These are phyloP conservation scores for Urophycis tenuis DNA, from an alignment of 2,797 vertebrate genomes.

Conservation along the genomic window DNA sequence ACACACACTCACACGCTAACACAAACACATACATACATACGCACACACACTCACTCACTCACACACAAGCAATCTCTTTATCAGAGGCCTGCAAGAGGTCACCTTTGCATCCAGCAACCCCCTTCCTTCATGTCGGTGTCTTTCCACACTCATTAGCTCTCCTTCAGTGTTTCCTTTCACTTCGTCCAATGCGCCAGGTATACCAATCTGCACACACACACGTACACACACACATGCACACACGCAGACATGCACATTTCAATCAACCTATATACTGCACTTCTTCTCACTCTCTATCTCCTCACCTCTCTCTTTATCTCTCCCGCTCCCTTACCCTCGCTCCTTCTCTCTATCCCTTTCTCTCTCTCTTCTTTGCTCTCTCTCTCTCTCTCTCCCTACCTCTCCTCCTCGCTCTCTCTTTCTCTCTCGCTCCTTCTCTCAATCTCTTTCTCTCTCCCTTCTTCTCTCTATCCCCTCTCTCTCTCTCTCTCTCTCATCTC, in stretches of 20 bases:
- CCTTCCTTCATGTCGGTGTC: neutral
- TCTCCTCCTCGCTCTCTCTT: conserved; percentile 24
- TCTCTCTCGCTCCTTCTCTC: too few species aligned
- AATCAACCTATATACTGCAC: too few species aligned
- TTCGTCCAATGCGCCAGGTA: neutral
- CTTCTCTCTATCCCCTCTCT: conserved; percentile 33
- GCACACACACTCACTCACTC: neutral
- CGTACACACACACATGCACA: too few species aligned
- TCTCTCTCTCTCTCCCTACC: conserved; percentile 32
- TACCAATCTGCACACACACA: too few species aligned
- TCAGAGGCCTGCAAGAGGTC: conserved; percentile 40
- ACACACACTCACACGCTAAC: neutral
- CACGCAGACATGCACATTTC: too few species aligned
- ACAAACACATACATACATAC: neutral
- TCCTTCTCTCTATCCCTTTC: too few species aligned
- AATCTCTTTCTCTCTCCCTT: neutral
- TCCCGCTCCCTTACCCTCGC: neutral
- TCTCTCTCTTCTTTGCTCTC: neutral
- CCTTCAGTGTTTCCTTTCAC: neutral
- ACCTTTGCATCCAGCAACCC: conserved; percentile 33
- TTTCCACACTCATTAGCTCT: neutral
- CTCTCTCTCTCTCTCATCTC: neutral
- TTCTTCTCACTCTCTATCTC: neutral
- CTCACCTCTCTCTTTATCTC: neutral
- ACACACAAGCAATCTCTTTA: conserved; percentile 33